These are phyloP conservation scores for Pyrochroa serraticornis DNA, from an alignment of 2,888 invertebrate species.

Conservation along the genomic window DNA sequence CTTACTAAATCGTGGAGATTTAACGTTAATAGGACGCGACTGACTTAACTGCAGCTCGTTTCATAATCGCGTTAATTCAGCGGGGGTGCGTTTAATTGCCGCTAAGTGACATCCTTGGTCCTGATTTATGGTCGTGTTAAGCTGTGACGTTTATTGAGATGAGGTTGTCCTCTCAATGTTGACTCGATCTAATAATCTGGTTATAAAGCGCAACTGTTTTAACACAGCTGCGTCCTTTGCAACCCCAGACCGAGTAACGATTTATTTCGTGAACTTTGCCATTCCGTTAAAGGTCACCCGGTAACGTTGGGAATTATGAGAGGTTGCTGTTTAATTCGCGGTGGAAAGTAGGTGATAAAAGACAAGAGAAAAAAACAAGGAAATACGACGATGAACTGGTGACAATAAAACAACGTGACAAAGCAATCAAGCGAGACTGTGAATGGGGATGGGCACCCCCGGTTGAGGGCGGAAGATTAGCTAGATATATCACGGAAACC, in stretches of 20 bases:
- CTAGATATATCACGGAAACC: constrained; percentile 53
- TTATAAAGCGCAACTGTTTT: constrained; percentile 40
- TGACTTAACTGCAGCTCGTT: no score
- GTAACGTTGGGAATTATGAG: constrained; percentile 8
- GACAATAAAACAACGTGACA: constrained; percentile 57
- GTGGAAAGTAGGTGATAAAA: no score
- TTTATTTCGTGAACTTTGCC: constrained; percentile 23
- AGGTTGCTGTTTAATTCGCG: neutral
- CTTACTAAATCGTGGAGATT: neutral
- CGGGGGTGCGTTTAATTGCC: constrained; percentile 46
- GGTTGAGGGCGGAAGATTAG: constrained; percentile 50
- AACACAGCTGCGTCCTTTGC: constrained; percentile 30
- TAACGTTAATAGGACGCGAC: no score
- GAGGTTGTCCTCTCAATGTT: constrained; percentile 40
- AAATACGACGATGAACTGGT: constrained; percentile 49
- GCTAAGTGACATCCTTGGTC: constrained; percentile 39
- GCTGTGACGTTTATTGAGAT: constrained; percentile 46
- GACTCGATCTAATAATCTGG: constrained; percentile 42
- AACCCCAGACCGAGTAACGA: constrained; percentile 23
- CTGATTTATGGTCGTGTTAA: constrained; percentile 31
- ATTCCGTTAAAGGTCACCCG: constrained; percentile 15
- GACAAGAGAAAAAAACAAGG: constrained; percentile 40
- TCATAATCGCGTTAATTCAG: constrained; percentile 45
- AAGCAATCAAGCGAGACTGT: constrained; percentile 54
- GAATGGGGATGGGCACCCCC: constrained; percentile 39